Conservation (phyloP, 2,113 vertebrate species). For the Nesogale talazaci region DNA sequence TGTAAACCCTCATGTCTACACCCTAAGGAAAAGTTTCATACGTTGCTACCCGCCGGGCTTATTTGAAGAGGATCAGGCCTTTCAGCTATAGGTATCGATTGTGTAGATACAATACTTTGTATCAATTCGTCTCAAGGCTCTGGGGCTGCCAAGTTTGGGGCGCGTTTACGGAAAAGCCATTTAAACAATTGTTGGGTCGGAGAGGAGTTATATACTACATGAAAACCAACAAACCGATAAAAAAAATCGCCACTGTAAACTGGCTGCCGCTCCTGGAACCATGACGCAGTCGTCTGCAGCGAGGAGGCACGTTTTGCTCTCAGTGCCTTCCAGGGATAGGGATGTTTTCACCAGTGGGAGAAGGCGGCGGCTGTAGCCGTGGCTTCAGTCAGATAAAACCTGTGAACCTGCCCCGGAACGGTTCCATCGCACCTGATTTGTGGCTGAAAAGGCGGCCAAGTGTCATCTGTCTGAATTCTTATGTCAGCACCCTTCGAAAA, state of each 20-base stretch:
- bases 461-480: background rate
- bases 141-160: background rate
- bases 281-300: background rate
- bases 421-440: background rate
- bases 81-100: background rate
- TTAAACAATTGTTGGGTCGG: background rate
- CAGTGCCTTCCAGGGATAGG: background rate
- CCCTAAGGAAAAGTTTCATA: background rate
- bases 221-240: background rate
- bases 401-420: background rate
- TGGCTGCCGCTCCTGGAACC: background rate
- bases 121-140: background rate
- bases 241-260: background rate
- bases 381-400: too few relatives aligned
- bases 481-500: background rate
- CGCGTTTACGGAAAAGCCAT: background rate
- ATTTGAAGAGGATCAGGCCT: background rate
- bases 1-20: too few relatives aligned
- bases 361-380: background rate
- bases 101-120: background rate
- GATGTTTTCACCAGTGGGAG: background rate
- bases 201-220: slow-evolving; percentile 4
- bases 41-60: background rate
- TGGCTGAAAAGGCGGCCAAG: background rate
- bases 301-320: background rate